phyloP scores from a whole-genome alignment of 2,888 invertebrate genomes.

The Hirudinaria manillensis region DNA sequence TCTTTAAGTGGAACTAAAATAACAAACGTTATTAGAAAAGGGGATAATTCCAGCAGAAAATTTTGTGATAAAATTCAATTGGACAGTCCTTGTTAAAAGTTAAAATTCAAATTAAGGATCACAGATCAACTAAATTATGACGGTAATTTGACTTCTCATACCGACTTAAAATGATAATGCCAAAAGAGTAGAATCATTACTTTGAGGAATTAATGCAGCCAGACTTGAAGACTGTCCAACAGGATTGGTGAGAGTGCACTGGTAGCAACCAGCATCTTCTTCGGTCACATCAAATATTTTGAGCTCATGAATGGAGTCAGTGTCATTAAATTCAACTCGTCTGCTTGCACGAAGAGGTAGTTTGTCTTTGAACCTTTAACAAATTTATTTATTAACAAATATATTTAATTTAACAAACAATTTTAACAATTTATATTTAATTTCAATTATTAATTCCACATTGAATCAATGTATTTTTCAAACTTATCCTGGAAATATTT shows the following conservation, averaged over 20 bases:
- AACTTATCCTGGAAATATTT: not conserved
- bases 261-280: conserved; percentile 27
- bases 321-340: not conserved
- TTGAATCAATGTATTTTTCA: not conserved
- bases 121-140: too few species aligned
- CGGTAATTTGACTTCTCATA: too few species aligned
- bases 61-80: not conserved
- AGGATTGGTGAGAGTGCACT: conserved; percentile 21
- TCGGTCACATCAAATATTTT: conserved; percentile 6
- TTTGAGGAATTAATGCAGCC: conserved; percentile 24
- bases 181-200: not conserved
- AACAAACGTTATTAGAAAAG: not conserved
- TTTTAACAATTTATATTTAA: too few species aligned
- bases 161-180: too few species aligned
- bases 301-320: conserved; percentile 18
- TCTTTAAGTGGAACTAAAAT: not conserved
- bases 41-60: not conserved
- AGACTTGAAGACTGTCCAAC: conserved; percentile 23
- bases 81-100: too few species aligned
- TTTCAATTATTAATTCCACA: too few species aligned
- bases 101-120: too few species aligned
- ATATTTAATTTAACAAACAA: not conserved
- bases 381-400: not conserved
- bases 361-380: conserved; percentile 27
- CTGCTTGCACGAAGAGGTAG: not conserved